Percentiles rank a stretch among this genome's conserved stretches.
phyloP scores from a whole-genome alignment of 2,113 vertebrate genomes.

The Plecturocebus donacophilus region DNA sequence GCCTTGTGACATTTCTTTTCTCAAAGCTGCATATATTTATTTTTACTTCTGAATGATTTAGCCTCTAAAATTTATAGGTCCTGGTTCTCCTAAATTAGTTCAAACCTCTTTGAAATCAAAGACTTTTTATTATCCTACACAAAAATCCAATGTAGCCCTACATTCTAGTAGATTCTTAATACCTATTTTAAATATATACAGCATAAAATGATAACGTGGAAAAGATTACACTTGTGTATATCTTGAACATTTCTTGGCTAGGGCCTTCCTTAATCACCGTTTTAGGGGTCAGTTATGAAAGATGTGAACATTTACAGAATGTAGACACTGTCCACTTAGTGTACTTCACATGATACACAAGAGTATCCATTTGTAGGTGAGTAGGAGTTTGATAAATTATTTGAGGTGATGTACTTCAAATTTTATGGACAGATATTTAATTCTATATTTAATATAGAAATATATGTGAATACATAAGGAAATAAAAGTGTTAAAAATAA shows the following conservation, averaged over 20 bases:
- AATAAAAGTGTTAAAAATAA: background rate
- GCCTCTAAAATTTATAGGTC: background rate
- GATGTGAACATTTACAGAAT: background rate
- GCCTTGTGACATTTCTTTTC: background rate
- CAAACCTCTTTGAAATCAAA: constrained; percentile 45
- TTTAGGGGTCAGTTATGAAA: background rate
- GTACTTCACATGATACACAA: background rate
- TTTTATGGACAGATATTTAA: background rate
- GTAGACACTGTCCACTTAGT: background rate
- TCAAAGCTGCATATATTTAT: background rate
- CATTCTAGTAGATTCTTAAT: background rate
- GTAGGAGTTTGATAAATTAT: background rate
- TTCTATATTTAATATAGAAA: background rate
- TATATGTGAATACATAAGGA: background rate
- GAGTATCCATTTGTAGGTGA: background rate
- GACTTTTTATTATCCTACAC: background rate
- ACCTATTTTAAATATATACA: background rate
- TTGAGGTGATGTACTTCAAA: background rate
- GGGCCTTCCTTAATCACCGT: background rate
- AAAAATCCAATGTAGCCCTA: background rate
- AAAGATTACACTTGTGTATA: background rate
- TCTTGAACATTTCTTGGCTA: background rate
- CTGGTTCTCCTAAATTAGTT: background rate
- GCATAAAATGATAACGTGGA: background rate
- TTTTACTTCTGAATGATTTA: background rate